phyloP scores from a whole-genome alignment of 2,797 vertebrate species.

The Monodelphis domestica region DNA sequence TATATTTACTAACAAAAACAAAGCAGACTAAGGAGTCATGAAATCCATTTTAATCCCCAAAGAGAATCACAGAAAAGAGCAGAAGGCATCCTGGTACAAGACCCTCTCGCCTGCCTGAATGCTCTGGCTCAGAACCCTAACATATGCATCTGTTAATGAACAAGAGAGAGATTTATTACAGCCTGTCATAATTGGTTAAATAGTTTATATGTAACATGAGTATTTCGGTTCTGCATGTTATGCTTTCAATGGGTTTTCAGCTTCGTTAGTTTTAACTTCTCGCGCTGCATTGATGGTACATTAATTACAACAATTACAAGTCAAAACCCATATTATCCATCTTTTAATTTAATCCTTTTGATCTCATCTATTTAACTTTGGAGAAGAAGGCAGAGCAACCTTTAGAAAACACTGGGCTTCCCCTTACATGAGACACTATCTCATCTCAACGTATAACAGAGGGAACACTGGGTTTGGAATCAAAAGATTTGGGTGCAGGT shows the following conservation, averaged over 20 bases:
- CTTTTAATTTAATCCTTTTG: slow-evolving; percentile 72
- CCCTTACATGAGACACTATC: background rate
- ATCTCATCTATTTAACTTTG: slow-evolving; percentile 58
- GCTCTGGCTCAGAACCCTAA: slow-evolving; percentile 63
- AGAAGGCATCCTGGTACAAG: background rate
- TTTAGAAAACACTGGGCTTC: slow-evolving; percentile 42
- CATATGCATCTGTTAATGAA: slow-evolving; percentile 65
- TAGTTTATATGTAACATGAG: slow-evolving; percentile 63
- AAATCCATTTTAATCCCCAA: background rate
- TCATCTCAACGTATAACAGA: background rate
- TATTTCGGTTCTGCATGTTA: slow-evolving; percentile 65
- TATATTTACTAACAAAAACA: background rate
- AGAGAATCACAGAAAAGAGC: background rate
- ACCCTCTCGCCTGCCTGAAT: background rate
- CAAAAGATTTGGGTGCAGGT: background rate
- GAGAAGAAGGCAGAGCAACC: slow-evolving; percentile 38
- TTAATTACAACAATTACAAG: slow-evolving; percentile 73
- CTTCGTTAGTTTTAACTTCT: slow-evolving; percentile 71
- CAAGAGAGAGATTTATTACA: slow-evolving; percentile 71
- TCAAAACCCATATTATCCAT: slow-evolving; percentile 68
- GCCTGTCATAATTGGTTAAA: slow-evolving; percentile 68
- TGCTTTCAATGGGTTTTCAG: slow-evolving; percentile 65
- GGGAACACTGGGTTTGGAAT: background rate
- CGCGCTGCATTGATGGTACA: slow-evolving; percentile 67
- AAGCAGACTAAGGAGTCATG: background rate